Conservation (phyloP, 2,113 vertebrate genomes). For the Eurystomus gularis region DNA sequence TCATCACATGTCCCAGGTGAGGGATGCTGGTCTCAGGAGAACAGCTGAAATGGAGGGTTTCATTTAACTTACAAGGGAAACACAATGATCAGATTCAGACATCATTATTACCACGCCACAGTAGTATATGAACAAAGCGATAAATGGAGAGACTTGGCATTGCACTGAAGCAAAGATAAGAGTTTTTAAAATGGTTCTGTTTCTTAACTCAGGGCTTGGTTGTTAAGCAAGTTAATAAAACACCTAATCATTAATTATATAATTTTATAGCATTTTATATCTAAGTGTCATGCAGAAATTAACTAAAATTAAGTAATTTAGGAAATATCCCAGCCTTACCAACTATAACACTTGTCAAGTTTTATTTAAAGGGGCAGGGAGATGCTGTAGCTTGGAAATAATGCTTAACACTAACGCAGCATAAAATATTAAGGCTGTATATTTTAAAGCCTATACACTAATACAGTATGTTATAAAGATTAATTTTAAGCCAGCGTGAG, state of each 20-base stretch:
- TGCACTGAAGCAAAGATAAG: neutral
- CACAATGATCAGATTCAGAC: neutral
- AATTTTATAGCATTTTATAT: neutral
- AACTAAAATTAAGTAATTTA: conserved; percentile 2
- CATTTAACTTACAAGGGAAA: neutral
- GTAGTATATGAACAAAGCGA: neutral
- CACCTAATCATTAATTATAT: neutral
- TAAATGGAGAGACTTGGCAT: neutral
- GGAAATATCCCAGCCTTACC: neutral
- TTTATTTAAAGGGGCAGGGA: neutral
- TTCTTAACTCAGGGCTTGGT: neutral
- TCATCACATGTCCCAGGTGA: conserved; percentile 65
- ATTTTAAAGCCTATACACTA: neutral
- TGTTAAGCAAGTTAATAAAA: neutral
- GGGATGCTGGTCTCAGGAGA: neutral
- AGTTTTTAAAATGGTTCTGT: neutral
- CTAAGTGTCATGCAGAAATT: neutral
- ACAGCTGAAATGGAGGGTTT: neutral
- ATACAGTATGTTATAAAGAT: neutral
- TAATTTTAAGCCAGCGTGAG: neutral
- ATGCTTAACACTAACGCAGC: neutral
- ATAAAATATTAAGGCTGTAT: neutral
- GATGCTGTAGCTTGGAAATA: neutral
- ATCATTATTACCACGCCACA: neutral
- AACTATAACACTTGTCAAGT: neutral